A percentile compares a stretch with the other conserved stretches of the same genome.
Conservation (phyloP, 2,113 vertebrate genomes). For the Numenius arquata region DNA sequence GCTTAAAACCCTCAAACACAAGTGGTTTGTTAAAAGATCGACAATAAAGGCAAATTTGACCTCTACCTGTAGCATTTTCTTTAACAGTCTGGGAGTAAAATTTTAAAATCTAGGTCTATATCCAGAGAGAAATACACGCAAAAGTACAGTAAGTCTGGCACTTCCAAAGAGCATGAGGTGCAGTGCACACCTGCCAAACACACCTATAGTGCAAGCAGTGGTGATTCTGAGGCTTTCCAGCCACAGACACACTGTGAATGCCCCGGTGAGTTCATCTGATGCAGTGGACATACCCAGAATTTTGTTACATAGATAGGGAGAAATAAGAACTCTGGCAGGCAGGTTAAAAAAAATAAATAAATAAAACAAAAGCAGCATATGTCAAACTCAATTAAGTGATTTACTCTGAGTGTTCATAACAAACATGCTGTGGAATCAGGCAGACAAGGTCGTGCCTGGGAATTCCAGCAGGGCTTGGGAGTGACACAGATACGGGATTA, state of each 20-base stretch:
- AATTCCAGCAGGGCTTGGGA: not conserved
- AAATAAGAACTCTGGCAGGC: not conserved
- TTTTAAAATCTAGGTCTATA: not conserved
- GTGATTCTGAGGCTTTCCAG: not conserved
- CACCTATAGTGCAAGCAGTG: not conserved
- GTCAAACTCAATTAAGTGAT: not conserved
- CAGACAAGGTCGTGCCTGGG: not conserved
- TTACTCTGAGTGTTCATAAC: not conserved
- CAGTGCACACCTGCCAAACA: not conserved
- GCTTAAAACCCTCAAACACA: not conserved
- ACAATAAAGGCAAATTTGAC: not conserved
- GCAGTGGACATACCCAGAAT: not conserved
- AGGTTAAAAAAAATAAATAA: not conserved
- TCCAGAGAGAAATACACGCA: not conserved
- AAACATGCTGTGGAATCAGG: not conserved
- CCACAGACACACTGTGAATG: not conserved
- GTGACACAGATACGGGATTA: not conserved
- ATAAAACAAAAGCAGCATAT: not conserved
- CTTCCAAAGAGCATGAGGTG: not conserved
- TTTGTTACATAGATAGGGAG: rapidly evolving
- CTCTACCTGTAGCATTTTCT: not conserved
- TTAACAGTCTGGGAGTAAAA: not conserved
- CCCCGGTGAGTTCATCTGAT: not conserved
- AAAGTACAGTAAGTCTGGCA: not conserved
- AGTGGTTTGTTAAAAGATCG: not conserved